Percentiles rank a stretch among this genome's conserved stretches.
phyloP scores from a whole-genome alignment of 2,888 invertebrate species.

The Agrotis exclamationis region DNA sequence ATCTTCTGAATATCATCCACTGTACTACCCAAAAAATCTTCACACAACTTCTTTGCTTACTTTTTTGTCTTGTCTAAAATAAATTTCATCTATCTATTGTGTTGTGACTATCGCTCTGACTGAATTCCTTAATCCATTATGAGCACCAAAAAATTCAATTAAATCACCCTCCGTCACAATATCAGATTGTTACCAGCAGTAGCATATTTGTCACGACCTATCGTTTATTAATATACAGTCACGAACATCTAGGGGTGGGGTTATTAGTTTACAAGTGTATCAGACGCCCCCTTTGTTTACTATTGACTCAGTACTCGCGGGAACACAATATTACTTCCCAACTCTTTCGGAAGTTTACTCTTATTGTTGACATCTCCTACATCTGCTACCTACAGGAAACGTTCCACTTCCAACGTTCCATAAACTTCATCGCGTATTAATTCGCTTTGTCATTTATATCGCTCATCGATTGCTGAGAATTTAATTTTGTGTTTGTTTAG shows the following conservation, averaged over 20 bases:
- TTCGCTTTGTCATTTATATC: conserved; percentile 73
- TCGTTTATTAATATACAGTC: conserved; percentile 85
- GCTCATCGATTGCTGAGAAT: conserved; percentile 63
- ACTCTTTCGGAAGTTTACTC: conserved; percentile 91
- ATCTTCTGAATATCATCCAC: too few relatives aligned
- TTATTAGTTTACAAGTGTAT: conserved; percentile 91
- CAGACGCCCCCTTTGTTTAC: conserved; percentile 89
- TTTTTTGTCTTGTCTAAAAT: background rate
- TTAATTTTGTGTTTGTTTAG: conserved; percentile 58
- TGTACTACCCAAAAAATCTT: too few relatives aligned
- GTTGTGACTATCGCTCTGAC: conserved; percentile 4
- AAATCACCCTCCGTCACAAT: conserved; percentile 69
- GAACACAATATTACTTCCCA: conserved; percentile 84
- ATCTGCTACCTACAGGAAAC: conserved; percentile 86
- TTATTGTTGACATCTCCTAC: conserved; percentile 89
- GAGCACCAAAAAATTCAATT: conserved; percentile 76
- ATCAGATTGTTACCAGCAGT: conserved; percentile 72
- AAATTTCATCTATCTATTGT: background rate
- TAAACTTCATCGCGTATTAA: conserved; percentile 79
- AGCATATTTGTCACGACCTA: conserved; percentile 78
- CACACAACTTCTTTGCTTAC: too few relatives aligned
- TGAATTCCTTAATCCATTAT: conserved; percentile 35
- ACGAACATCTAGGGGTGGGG: conserved; percentile 78
- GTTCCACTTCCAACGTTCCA: conserved; percentile 78
- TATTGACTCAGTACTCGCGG: conserved; percentile 85